These are phyloP conservation scores for Hiodon alosoides DNA, from an alignment of 2,113 vertebrate genomes.

Conservation along the genomic window DNA sequence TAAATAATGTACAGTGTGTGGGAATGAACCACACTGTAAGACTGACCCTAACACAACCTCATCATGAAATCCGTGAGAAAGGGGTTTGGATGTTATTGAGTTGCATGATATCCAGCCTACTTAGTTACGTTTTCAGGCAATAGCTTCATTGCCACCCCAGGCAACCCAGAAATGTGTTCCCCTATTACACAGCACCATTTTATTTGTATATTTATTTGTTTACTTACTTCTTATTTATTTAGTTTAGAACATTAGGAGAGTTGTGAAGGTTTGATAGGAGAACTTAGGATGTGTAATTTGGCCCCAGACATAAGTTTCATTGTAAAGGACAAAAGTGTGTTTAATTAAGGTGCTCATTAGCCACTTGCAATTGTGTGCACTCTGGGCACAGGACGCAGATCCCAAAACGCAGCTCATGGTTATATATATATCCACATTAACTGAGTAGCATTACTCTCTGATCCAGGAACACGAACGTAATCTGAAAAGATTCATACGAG, in stretches of 20 bases:
- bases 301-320: background rate
- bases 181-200: conserved; percentile 39
- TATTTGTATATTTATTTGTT: conserved; percentile 62
- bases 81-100: too few relatives aligned
- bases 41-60: background rate
- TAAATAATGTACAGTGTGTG: background rate
- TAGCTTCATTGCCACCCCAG: conserved; percentile 32
- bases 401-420: conserved; percentile 32
- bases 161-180: conserved; percentile 46
- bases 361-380: conserved; percentile 41
- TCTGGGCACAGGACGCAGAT: conserved; percentile 33
- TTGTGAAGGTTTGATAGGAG: background rate
- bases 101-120: conserved; percentile 6
- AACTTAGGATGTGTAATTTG: background rate
- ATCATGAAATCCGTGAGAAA: background rate
- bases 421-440: conserved; percentile 28
- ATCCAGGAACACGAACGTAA: conserved; percentile 28
- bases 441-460: conserved; percentile 33
- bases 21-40: background rate
- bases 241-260: too few relatives aligned
- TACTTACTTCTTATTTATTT: conserved; percentile 48
- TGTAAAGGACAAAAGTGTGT: background rate
- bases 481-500: conserved; percentile 24
- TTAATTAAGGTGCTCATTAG: conserved; percentile 9
- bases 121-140: conserved; percentile 23